Base-by-base conservation (phyloP, 1,140 invertebrate genomes). In the Calliopsis andreniformis region DNA sequence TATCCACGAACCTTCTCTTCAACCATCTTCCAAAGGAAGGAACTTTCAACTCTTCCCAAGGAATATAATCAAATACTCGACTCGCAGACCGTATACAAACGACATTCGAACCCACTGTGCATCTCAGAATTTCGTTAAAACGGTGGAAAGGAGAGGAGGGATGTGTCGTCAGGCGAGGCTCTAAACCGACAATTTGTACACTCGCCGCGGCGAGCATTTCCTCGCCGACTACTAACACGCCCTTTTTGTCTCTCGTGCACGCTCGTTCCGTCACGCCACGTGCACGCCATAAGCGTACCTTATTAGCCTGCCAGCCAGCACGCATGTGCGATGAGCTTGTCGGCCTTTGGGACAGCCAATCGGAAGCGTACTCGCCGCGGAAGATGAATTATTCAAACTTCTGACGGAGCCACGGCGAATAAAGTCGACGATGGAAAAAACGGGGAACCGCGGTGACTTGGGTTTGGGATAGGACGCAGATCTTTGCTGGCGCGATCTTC, bases 301-400 rank as follows among this genome's bases (percentile, higher is more conserved):
- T 82, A 82, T 82, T 83, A 82, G 42, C 30, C 16, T 53, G 58
- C 30, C 42, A 14, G 59, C 56, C 53, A 55, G 20, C 71, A 55
- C 47, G 76, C 77, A 75, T 76, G 64, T 30, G 70, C 63, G 79
- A 81, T 76, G 47, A 64, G 49, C 18, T 42, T 43, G 30, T 30
- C 25, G 45, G 45, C 23, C 35, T 16, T n/a, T 12, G 51, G 62
- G 51, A 49, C 49, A 30, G 62, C 80, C 51, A 73, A 83, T 82
- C 80, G 76, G 80, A 76, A 82, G 64, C 62, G 35, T 39, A 3
- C 59, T 47, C 45, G 43, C n/a, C 43, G 49, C 32, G 25, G 5
- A 14, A 6, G 30, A 75, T 83, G 81, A 83, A 83, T 83, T 83
- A 83, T 83, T 83, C 81, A 83, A 66, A 79, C 45, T 68, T 28